Evolutionary conservation across 92 coral and sea anemone species (phyloP).

Genomic region (Parazoanthus swiftii): DNA sequence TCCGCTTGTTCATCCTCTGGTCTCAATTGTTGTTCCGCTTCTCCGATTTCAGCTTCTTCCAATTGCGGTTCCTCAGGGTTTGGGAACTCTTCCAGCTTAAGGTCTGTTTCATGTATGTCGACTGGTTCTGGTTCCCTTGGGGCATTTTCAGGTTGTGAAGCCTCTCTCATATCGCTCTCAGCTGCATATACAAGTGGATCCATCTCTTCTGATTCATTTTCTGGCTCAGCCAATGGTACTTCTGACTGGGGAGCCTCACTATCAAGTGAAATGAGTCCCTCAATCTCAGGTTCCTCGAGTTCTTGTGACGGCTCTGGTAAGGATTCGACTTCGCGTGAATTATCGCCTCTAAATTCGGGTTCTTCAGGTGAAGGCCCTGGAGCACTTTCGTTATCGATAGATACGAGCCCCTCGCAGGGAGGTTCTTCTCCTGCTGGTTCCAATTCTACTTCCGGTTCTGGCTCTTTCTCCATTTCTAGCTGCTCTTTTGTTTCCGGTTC

Average conservation of each 20-base stretch:
- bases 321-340: neutral
- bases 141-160: neutral
- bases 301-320: neutral
- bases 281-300: constrained; percentile 11
- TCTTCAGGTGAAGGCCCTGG: neutral
- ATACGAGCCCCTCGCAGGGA: neutral
- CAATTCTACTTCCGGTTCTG: neutral
- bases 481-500: neutral
- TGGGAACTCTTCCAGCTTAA: neutral
- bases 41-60: neutral
- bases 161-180: constrained; percentile 11
- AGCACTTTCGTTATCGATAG: neutral
- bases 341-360: neutral
- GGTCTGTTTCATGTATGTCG: neutral
- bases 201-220: constrained; percentile 30
- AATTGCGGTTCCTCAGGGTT: neutral
- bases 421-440: neutral
- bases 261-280: constrained; percentile 13
- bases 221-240: constrained; percentile 16
- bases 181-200: constrained; percentile 16
- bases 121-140: neutral
- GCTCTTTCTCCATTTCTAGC: neutral
- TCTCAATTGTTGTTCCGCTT: neutral
- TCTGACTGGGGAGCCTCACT: neutral
- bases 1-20: constrained; percentile 41